phyloP scores from a whole-genome alignment of 2,888 invertebrate species.

The Amorpha juglandis region DNA sequence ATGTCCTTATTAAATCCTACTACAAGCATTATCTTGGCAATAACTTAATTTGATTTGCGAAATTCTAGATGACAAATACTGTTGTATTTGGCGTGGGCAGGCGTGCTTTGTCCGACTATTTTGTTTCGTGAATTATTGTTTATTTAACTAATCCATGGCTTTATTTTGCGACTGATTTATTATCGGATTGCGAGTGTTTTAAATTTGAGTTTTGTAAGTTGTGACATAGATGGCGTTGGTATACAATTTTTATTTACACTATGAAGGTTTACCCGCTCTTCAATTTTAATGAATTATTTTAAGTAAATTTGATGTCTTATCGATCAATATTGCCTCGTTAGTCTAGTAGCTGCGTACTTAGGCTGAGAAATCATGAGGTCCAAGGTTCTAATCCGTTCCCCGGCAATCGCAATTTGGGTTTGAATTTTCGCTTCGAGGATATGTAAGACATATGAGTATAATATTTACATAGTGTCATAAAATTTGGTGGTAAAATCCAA shows the following conservation, averaged over 20 bases:
- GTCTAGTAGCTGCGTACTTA: too few species aligned
- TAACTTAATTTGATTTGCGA: slow-evolving; percentile 24
- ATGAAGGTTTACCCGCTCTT: not conserved
- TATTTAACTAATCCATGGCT: slow-evolving; percentile 9
- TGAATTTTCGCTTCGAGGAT: too few species aligned
- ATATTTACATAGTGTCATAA: too few species aligned
- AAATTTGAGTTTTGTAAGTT: not conserved
- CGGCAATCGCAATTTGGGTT: too few species aligned
- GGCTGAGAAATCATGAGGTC: too few species aligned
- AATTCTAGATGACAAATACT: slow-evolving; percentile 25
- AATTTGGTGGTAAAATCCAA: too few species aligned
- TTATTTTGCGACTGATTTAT: slow-evolving; percentile 15
- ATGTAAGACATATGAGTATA: too few species aligned
- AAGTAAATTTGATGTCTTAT: too few species aligned
- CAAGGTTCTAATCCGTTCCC: too few species aligned
- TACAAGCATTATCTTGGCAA: slow-evolving; percentile 9
- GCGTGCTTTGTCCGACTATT: slow-evolving; percentile 3
- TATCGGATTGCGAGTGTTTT: slow-evolving; percentile 3
- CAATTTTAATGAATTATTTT: too few species aligned
- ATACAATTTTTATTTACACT: not conserved
- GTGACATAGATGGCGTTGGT: not conserved
- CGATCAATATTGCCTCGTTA: too few species aligned
- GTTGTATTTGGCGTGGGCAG: slow-evolving; percentile 22
- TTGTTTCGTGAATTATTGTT: slow-evolving; percentile 16
- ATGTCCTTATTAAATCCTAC: slow-evolving; percentile 46